Percentiles rank a stretch among this genome's conserved stretches.
Evolutionary conservation across 2,113 vertebrate genomes (phyloP).

Genomic region (Epinephelus cyanopodus): DNA sequence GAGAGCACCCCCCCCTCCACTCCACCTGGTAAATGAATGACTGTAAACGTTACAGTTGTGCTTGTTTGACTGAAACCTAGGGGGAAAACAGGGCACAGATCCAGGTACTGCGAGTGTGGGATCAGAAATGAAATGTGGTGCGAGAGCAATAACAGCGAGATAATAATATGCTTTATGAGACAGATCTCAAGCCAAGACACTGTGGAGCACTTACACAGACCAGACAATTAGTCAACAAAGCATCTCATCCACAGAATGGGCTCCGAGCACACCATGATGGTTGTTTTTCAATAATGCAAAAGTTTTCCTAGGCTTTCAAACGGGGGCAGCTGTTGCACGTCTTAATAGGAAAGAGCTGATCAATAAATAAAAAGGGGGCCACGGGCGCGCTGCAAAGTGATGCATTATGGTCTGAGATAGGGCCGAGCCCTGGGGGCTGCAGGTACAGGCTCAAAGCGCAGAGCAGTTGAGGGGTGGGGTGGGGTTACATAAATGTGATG

Average conservation of each 20-base stretch:
- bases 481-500: constrained; percentile 66
- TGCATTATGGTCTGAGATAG: constrained; percentile 58
- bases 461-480: constrained; percentile 9
- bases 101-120: not conserved
- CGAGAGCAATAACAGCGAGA: constrained; percentile 33
- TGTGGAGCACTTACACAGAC: constrained; percentile 51
- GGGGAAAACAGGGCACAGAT: not conserved
- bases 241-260: constrained; percentile 33
- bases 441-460: constrained; percentile 4
- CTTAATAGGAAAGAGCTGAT: constrained; percentile 69
- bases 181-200: constrained; percentile 24
- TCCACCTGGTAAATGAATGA: constrained; percentile 57
- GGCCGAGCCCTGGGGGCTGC: not conserved
- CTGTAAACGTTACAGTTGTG: constrained; percentile 11
- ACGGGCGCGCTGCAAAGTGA: constrained; percentile 38
- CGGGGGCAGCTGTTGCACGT: constrained; percentile 60
- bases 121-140: constrained; percentile 11
- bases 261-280: constrained; percentile 17
- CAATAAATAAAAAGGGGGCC: constrained; percentile 76
- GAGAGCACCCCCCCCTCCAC: not conserved
- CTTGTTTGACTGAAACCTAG: constrained; percentile 50
- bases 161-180: constrained; percentile 50
- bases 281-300: constrained; percentile 76
- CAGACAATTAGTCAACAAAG: constrained; percentile 65
- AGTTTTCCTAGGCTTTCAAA: constrained; percentile 61